Base-by-base conservation (phyloP, 2,113 vertebrate genomes). In the Sminthopsis crassicaudata region DNA sequence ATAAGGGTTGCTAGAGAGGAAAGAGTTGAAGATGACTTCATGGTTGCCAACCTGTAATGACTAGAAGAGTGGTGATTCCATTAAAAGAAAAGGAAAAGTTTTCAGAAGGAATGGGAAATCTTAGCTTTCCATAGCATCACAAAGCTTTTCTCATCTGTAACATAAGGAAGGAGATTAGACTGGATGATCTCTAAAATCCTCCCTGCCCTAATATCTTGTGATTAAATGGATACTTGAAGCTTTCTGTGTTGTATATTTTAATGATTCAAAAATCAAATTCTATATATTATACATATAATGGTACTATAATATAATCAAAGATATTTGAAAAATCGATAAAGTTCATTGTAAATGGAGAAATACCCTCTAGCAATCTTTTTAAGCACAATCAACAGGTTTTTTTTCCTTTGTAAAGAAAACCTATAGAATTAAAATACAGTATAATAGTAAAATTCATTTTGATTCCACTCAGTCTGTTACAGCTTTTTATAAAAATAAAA, bases 241-340 rank as follows among this genome's bases (percentile, higher is more conserved):
- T 97, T 97, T 92, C 22, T 27, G 16, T 91, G 60, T 88, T 90
- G 36, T n/a, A 51, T 92, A 46, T 50, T 97, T 96, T 95, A 94
- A 54, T 53, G 90, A 52, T 94, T 96, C 93, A 92, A 96, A 95
- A 52, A 96, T 76, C 67, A 76, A 42, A 76, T 76, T 7, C n/a
- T 76, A 22, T 76, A 42, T 76, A 42, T 76, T 42, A 42, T 42
- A 22, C 67, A 76, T 19, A 14, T 42, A 19, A 42, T 76, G 92
- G 93, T 55, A 89, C 30, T 23, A 14, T 26, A 57, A 23, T 92
- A 42, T 27, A 92, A 90, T 57, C 90, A 91, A 91, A 97, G 92
- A 95, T 92, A 91, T 95, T 92, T 96, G 95, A 92, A 57, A 95
- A 95, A 93, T 94, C 67, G 27, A 51, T 95, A 88, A 95, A 96